Evolutionary conservation across 2,113 vertebrate species (phyloP).

Genomic region (Zosterops borbonicus): DNA sequence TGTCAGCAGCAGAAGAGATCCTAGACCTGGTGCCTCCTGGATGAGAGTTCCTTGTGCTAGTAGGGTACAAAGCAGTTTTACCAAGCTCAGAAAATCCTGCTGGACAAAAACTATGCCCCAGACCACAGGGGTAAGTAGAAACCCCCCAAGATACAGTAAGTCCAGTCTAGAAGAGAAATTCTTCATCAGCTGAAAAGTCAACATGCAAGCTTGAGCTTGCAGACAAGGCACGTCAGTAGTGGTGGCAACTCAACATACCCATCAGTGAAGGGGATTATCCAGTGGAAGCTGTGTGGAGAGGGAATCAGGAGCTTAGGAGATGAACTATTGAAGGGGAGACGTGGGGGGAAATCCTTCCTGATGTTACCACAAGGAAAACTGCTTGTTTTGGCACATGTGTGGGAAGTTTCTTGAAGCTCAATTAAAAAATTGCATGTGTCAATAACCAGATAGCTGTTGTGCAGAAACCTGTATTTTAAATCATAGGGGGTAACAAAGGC

Average conservation of each 20-base stretch:
- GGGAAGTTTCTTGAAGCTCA: background rate
- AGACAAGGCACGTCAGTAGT: background rate
- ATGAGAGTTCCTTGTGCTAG: background rate
- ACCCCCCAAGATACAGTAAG: background rate
- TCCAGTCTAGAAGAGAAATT: background rate
- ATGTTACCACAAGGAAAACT: background rate
- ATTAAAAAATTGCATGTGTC: background rate
- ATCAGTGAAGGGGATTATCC: background rate
- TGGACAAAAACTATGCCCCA: background rate
- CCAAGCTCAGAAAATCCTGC: background rate
- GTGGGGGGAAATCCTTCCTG: accelerated
- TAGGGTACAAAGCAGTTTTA: background rate
- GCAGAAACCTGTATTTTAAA: conserved; percentile 4
- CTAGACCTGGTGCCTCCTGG: background rate
- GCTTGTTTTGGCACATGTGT: background rate
- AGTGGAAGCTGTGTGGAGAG: background rate
- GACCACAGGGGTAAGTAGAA: background rate
- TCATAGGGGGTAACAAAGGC: background rate
- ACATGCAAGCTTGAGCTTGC: background rate
- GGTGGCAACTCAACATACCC: accelerated
- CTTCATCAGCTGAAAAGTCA: background rate
- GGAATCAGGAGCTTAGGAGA: background rate
- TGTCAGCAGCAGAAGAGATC: background rate
- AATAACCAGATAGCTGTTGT: background rate
- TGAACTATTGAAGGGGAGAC: background rate